Evolutionary conservation across 1,140 invertebrate species (phyloP).

Genomic region (Chymomyza costata): DNA sequence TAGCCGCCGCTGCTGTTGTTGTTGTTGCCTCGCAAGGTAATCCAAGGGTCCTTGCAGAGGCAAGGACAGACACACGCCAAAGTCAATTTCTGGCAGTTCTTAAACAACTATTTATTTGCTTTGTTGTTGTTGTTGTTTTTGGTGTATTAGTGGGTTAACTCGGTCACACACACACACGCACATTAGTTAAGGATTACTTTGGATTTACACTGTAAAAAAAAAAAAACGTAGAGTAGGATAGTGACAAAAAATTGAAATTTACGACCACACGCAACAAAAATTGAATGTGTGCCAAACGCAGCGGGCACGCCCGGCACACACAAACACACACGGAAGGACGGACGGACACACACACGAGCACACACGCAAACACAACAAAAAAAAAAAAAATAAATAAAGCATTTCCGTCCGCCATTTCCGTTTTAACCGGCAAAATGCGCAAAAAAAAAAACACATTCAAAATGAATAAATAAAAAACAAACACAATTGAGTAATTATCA

Average conservation of each 20-base stretch:
- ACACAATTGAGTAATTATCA: too few species aligned
- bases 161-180: too few species aligned
- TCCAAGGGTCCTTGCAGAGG: conserved; percentile 68
- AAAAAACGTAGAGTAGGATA: conserved; percentile 14
- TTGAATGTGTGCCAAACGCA: too few species aligned
- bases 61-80: conserved; percentile 13
- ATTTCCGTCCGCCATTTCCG: too few species aligned
- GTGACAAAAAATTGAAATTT: conserved; percentile 9
- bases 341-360: not conserved
- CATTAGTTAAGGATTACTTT: not conserved
- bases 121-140: too few species aligned
- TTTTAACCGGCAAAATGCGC: too few species aligned
- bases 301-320: not conserved
- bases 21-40: conserved; percentile 50
- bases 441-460: too few species aligned
- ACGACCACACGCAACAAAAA: not conserved
- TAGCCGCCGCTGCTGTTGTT: not conserved
- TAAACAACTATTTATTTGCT: too few species aligned
- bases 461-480: too few species aligned
- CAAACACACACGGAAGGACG: not conserved
- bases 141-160: too few species aligned
- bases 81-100: too few species aligned
- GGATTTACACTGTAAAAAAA: conserved; percentile 8
- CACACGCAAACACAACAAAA: not conserved
- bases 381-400: too few species aligned